Conservation (phyloP, 2,797 vertebrate species). For the Xiphorhynchus erythropygius region DNA sequence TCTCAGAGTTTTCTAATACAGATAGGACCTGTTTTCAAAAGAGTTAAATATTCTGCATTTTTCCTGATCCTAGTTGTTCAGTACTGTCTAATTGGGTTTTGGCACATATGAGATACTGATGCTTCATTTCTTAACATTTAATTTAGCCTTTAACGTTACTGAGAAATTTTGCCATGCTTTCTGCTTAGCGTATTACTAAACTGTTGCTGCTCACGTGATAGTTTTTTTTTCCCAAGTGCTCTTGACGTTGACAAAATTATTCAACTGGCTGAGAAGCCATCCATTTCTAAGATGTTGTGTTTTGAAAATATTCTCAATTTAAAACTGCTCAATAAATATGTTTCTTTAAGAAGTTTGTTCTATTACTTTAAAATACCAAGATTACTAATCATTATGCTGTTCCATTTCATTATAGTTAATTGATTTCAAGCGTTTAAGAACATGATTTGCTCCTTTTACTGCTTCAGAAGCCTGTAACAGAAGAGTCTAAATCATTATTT, state of each 20-base stretch:
- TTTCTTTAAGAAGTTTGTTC: slow-evolving; percentile 54
- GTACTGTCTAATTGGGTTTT: not conserved
- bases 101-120: not conserved
- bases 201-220: slow-evolving; percentile 20
- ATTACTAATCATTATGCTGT: slow-evolving; percentile 59
- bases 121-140: not conserved
- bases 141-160: not conserved
- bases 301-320: slow-evolving; percentile 35
- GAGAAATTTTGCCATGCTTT: slow-evolving; percentile 13
- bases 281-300: not conserved
- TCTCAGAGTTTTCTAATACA: not conserved
- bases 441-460: slow-evolving; percentile 20
- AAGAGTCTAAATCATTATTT: slow-evolving; percentile 31
- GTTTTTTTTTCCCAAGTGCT: slow-evolving; percentile 24
- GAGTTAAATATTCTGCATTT: not conserved
- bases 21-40: not conserved
- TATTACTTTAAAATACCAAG: slow-evolving; percentile 31
- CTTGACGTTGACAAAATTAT: not conserved
- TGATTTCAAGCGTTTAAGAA: slow-evolving; percentile 61
- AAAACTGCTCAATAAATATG: slow-evolving; percentile 21
- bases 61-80: not conserved
- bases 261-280: not conserved
- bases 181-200: slow-evolving; percentile 41
- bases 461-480: slow-evolving; percentile 14
- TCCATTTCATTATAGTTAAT: slow-evolving; percentile 63